These are phyloP conservation scores for Axea sp. DNA, from an alignment of 2,888 invertebrate species.

Conservation along the genomic window DNA sequence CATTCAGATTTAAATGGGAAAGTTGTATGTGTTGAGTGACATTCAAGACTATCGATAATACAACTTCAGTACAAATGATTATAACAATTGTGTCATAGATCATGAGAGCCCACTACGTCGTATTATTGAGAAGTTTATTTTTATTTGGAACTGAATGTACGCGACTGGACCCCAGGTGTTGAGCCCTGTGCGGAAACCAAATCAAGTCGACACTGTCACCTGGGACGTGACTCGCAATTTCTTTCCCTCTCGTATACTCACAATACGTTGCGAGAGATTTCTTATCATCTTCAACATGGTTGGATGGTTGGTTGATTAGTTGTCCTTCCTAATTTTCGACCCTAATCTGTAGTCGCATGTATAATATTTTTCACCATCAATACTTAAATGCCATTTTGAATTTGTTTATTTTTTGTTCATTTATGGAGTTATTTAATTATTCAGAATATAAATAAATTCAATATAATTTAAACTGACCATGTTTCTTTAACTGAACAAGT, in stretches of 20 bases:
- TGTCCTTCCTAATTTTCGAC: constrained; percentile 20
- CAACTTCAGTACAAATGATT: constrained; percentile 15
- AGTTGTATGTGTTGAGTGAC: constrained; percentile 12
- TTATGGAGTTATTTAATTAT: no score
- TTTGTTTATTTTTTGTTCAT: no score
- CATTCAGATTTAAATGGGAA: constrained; percentile 76
- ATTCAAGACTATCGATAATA: constrained; percentile 28
- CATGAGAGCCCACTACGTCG: not conserved
- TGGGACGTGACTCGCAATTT: constrained; percentile 79
- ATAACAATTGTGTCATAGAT: constrained; percentile 23
- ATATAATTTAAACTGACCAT: no score
- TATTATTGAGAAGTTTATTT: constrained; percentile 15
- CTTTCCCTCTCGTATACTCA: constrained; percentile 65
- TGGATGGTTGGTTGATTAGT: constrained; percentile 55
- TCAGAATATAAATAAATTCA: no score
- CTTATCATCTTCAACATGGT: constrained; percentile 32
- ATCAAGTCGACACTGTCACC: constrained; percentile 80
- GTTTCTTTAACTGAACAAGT: no score
- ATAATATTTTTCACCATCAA: constrained; percentile 33
- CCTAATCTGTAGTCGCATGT: constrained; percentile 22
- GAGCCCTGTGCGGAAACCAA: constrained; percentile 80
- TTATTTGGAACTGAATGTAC: constrained; percentile 76
- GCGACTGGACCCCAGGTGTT: constrained; percentile 80
- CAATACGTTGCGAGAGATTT: constrained; percentile 42
- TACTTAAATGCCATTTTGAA: constrained; percentile 12